Evolutionary conservation across 2,113 vertebrate genomes (phyloP), one percentile per base, ranked within the genome.

Genomic region (Notarius lentiginosus): DNA sequence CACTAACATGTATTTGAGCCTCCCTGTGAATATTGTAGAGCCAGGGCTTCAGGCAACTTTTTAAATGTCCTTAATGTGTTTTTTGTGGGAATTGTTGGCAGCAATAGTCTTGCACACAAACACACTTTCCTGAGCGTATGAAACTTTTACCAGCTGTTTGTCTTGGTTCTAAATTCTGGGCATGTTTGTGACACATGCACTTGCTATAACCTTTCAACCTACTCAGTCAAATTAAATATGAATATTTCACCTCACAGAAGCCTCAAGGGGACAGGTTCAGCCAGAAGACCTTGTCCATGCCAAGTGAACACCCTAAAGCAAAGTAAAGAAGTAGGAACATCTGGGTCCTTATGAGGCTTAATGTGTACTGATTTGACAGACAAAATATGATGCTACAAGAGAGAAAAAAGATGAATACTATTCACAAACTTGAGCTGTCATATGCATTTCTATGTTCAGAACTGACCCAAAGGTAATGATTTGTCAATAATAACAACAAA

Each of bases 231-330:
- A 77, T 76, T 65, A 85, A 63, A 85, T 34, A 49, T 24, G 5
- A 75, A 84, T 58, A 27, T 60, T 55, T 76, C 3, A 75, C 24
- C 24, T 79, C 47, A 12, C 41, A 22, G 14, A 60, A 61, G 55
- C 34, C 55, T 75, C 47, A 47, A 22, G 73, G 49, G 15, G 24
- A 61, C 56, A 76, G 24, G 72, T 8, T 76, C 56, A 61, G 34
- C 24, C 56, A 49, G 49, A 49, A 83, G 22, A 72, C 51, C 24
- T 55, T 15, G 51, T 18, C 5, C n/a, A 8, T 56, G 51, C 76
- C 76, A 85, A 76, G 56, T 63, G 41, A 15, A 85, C 41, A 63
- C 72, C 56, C 72, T n/a, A 85, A n/a, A 18, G 34, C 72, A 49
- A 34, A 85, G 20, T 84, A 56, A 55, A 61, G 2, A 55, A 30